A percentile compares a stretch with the other conserved stretches of the same genome.
phyloP scores from a whole-genome alignment of 2,113 vertebrate species.

The Rostratula benghalensis region DNA sequence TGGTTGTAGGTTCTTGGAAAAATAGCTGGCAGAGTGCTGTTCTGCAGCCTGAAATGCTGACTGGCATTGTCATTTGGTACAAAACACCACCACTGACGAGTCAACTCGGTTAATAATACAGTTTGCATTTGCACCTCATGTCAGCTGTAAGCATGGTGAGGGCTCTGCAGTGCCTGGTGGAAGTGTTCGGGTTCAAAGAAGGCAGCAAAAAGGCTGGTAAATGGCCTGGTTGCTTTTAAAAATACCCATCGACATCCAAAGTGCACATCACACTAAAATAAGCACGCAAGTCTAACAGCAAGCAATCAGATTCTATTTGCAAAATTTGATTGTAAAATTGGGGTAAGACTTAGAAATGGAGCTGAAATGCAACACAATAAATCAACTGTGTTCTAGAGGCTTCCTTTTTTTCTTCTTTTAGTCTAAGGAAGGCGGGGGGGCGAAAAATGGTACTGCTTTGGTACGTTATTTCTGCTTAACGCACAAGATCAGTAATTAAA shows the following conservation, averaged over 20 bases:
- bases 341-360: not conserved
- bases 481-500: slow-evolving; percentile 78
- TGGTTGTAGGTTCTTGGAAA: not conserved
- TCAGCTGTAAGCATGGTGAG: not conserved
- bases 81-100: not conserved
- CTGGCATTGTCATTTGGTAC: not conserved
- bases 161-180: not conserved
- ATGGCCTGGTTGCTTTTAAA: not conserved
- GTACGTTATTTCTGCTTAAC: slow-evolving; percentile 65
- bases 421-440: slow-evolving; percentile 42
- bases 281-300: not conserved
- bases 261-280: not conserved
- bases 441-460: slow-evolving; percentile 65
- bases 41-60: not conserved
- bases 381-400: not conserved
- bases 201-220: not conserved
- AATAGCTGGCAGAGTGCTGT: not conserved
- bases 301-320: not conserved
- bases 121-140: not conserved
- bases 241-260: not conserved
- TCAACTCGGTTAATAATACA: not conserved
- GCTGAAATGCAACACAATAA: not conserved
- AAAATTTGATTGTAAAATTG: not conserved
- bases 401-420: slow-evolving; percentile 35
- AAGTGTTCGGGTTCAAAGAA: not conserved